phyloP scores from a whole-genome alignment of 2,888 invertebrate genomes.

The Epinotia ramella region DNA sequence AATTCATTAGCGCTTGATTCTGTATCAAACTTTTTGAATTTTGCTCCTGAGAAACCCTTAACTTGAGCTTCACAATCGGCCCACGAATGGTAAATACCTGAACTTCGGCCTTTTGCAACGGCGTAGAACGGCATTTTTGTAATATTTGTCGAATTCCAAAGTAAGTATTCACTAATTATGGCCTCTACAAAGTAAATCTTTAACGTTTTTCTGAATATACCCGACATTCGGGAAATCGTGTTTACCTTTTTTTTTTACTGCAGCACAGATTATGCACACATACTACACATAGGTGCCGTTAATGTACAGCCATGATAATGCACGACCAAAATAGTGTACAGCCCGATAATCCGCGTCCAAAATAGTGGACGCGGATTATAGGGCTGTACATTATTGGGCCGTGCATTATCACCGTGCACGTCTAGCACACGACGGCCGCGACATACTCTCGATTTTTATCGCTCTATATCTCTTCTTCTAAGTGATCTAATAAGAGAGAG shows the following conservation, averaged over 20 bases:
- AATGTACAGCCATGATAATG: no score
- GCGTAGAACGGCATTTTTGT: slow-evolving; percentile 85
- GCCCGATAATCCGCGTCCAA: no score
- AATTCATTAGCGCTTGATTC: slow-evolving; percentile 85
- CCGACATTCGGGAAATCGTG: neutral
- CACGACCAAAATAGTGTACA: no score
- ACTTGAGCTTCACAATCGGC: slow-evolving; percentile 87
- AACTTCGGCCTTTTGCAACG: slow-evolving; percentile 87
- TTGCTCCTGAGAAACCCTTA: slow-evolving; percentile 85
- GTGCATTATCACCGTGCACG: no score
- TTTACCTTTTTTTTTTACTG: neutral
- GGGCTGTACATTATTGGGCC: no score
- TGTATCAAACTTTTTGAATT: slow-evolving; percentile 88
- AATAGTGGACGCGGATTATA: no score
- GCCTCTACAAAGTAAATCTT: neutral
- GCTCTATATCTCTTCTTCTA: no score
- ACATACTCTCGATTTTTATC: no score
- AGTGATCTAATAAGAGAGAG: no score
- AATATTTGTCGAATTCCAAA: neutral
- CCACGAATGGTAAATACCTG: slow-evolving; percentile 88
- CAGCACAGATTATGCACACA: no score
- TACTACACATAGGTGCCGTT: no score
- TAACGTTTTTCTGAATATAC: slow-evolving; percentile 20
- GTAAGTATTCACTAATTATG: neutral
- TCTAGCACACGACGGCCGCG: no score